Evolutionary conservation across 2,797 vertebrate species (phyloP), one percentile per base, ranked within the genome.

Genomic region (Sebastes dallii): DNA sequence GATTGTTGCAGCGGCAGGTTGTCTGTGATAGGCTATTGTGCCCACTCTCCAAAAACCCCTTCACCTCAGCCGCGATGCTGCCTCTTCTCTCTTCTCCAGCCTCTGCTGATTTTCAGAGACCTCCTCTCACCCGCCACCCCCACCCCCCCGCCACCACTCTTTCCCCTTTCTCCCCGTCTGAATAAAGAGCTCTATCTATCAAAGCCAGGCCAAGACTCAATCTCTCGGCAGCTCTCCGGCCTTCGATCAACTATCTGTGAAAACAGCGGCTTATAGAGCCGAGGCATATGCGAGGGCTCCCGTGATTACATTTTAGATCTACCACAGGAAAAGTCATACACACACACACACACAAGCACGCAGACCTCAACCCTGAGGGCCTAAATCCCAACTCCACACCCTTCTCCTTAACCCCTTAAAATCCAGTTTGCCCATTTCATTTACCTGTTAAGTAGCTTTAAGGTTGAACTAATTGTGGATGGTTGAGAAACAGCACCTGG

Each of bases 21-120:
- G 78, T 87, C 81, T 89, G 86, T 88, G 88, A 94, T 92, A 92
- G 94, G 91, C 92, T 86, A 92, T 94, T 94, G 91, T 93, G 85
- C 87, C 83, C 78, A 62, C 80, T 91, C 84, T 91, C 92, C 74
- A 91, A 91, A 89, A 92, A 60, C 79, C 82, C 91, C 91, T 94
- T 94, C 89, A 94, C 91, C 89, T 90, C 82, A 79, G 85, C 88
- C 10, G 20, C 67, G 54, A 80, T 74, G 80, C 84, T 22, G 82
- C 85, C 82, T 88, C 87, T 79, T 86, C 85, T 89, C 85, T 84
- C 75, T 75, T 82, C 87, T 85, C 62, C 72, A 79, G 78, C 80
- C 75, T 84, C 84, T 72, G 83, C 83, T 86, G 88, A 86, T 91
- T 83, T 88, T 83, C 78, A 68, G 70, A 64, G 54, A 71, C 70